Evolutionary conservation across 2,888 invertebrate genomes (phyloP), one percentile per base, ranked within the genome.

Genomic region (Heptascelio sp.): DNA sequence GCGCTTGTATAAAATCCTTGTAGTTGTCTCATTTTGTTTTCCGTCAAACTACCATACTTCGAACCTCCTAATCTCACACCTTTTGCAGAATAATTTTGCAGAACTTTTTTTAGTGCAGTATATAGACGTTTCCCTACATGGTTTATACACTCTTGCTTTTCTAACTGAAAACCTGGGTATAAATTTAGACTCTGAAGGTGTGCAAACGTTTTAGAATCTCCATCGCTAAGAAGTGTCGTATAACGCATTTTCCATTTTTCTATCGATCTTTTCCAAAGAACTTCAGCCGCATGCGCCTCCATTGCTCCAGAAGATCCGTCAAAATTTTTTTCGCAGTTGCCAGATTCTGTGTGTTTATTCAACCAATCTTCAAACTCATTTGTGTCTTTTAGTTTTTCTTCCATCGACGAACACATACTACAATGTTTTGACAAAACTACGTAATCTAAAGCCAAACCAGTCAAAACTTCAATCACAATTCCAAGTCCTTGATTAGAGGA

Each of bases 381-480:
- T 30, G 8, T 30, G 30, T 8, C 30, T 30, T 30, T 30, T 30
- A 30, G 30, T 30, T 30, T 30, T 6, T 30, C 4, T 59, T 59
- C 57, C 30, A 59, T 30, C 17, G 30, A 30, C 8, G 5, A 30
- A 15, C 19, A 51, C 19, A 13, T 21, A 51, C 19, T 23, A 59
- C 34, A 59, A 59, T 59, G 17, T 23, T 59, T 59, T 30, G 57
- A 59, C 23, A 59, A 23, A 23, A 59, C 57, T 19, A 25, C 57
- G 23, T 34, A 59, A 34, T 59, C 57, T 11, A 34, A 11, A 51
- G 19, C 3, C 5, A 51, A 21, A 21, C 34, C 57, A 13, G 34
- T 59, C 34, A 59, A 59, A 30, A 59, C 19, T 19, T 59, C 34
- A 23, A 59, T 59, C 34, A 59, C 37, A 23, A 57, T 30, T 60